A percentile compares a stretch with the other conserved stretches of the same genome.
Evolutionary conservation across 2,888 invertebrate species (phyloP).

Genomic region (Mythimna vitellina): DNA sequence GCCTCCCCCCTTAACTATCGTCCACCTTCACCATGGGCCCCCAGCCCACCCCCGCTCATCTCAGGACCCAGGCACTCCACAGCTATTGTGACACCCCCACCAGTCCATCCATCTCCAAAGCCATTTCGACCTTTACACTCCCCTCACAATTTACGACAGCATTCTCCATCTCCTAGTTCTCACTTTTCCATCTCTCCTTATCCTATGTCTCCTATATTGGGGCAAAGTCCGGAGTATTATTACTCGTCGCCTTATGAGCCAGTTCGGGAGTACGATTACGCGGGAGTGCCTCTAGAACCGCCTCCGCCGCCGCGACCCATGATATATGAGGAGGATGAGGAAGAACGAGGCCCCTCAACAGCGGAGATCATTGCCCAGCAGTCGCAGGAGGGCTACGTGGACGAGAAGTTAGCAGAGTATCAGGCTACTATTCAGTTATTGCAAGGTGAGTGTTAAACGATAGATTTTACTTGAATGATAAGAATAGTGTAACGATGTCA

Average conservation of each 20-base stretch:
- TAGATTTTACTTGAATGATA: background rate
- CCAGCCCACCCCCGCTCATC: slow-evolving; percentile 93
- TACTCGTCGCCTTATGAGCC: slow-evolving; percentile 91
- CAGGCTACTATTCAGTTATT: slow-evolving; percentile 97
- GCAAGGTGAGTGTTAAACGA: slow-evolving; percentile 92
- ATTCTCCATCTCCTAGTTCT: slow-evolving; percentile 87
- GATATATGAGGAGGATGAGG: slow-evolving; percentile 92
- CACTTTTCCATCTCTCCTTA: slow-evolving; percentile 89
- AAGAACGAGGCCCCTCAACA: slow-evolving; percentile 95
- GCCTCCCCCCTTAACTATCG: slow-evolving; percentile 92
- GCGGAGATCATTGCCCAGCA: slow-evolving; percentile 98
- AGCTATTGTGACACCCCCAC: slow-evolving; percentile 90
- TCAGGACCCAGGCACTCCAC: slow-evolving; percentile 91
- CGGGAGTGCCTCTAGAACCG: slow-evolving; percentile 95
- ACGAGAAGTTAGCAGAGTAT: slow-evolving; percentile 98
- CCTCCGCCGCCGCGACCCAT: slow-evolving; percentile 93
- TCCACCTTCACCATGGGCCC: slow-evolving; percentile 94
- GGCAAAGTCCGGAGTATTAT: slow-evolving; percentile 91
- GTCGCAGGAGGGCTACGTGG: slow-evolving; percentile 98
- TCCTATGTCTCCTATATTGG: slow-evolving; percentile 90
- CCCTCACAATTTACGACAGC: slow-evolving; percentile 85
- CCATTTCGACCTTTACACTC: slow-evolving; percentile 88
- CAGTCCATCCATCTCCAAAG: slow-evolving; percentile 89
- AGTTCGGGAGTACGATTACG: slow-evolving; percentile 92
- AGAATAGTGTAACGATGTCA: background rate